A percentile compares a stretch with the other conserved stretches of the same genome.
Evolutionary conservation across 2,113 vertebrate species (phyloP).

Genomic region (Planiliza haematocheilus): DNA sequence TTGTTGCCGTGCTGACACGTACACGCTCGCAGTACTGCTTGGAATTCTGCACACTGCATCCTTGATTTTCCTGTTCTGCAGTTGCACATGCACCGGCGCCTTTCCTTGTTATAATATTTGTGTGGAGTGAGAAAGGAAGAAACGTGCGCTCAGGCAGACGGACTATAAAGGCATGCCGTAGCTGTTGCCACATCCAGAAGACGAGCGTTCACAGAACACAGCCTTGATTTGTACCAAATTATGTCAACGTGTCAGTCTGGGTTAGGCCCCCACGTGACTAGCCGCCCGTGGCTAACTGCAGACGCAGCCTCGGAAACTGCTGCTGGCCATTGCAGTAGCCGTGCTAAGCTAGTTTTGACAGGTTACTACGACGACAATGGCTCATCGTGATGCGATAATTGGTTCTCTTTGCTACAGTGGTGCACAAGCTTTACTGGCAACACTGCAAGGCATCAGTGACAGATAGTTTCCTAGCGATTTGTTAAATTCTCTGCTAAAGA

Average conservation of each 20-base stretch:
- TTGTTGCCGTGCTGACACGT: conserved; percentile 23
- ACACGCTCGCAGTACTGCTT: background rate
- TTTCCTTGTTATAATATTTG: conserved; percentile 37
- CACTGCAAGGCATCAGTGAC: conserved; percentile 30
- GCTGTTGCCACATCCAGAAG: conserved; percentile 58
- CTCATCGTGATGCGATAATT: conserved; percentile 26
- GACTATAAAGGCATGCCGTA: conserved; percentile 50
- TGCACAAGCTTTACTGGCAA: conserved; percentile 19
- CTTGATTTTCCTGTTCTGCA: conserved; percentile 41
- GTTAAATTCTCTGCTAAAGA: conserved; percentile 2
- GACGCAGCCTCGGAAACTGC: conserved; percentile 59
- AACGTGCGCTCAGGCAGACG: conserved; percentile 48
- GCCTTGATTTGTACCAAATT: conserved; percentile 73
- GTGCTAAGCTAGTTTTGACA: conserved; percentile 41
- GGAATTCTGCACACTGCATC: conserved; percentile 22
- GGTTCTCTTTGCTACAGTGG: conserved; percentile 29
- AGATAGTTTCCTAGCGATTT: background rate
- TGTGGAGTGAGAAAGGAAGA: conserved; percentile 2
- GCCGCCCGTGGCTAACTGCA: conserved; percentile 69
- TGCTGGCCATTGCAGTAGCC: conserved; percentile 38
- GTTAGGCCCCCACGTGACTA: conserved; percentile 69
- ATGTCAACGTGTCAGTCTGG: conserved; percentile 77
- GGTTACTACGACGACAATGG: conserved; percentile 39
- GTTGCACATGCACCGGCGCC: conserved; percentile 25
- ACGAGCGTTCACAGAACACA: conserved; percentile 60